Percentiles rank a stretch among this genome's conserved stretches.
Evolutionary conservation across 2,888 invertebrate genomes (phyloP).

Genomic region (Folsomia candida): DNA sequence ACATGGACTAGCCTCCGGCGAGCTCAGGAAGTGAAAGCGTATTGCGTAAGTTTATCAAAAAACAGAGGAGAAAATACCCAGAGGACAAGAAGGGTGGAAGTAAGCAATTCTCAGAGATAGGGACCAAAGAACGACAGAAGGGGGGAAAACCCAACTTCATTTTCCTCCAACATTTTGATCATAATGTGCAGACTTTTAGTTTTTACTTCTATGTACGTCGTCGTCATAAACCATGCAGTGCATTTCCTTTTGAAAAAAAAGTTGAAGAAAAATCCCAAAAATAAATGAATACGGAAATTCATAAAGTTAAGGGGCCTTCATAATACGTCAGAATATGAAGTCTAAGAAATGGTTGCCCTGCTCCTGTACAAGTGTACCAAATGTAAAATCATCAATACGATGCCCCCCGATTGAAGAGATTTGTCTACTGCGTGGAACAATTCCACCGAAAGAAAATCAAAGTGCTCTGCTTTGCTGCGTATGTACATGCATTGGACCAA

Average conservation of each 20-base stretch:
- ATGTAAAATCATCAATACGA: too few relatives aligned
- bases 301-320: not conserved
- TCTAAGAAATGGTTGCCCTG: too few relatives aligned
- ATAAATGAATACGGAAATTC: not conserved
- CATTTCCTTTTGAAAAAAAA: not conserved
- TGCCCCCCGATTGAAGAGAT: too few relatives aligned
- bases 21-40: not conserved
- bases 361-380: too few relatives aligned
- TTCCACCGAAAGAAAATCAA: too few relatives aligned
- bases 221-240: not conserved
- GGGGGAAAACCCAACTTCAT: not conserved
- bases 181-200: not conserved
- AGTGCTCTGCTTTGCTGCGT: too few relatives aligned
- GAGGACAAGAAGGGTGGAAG: constrained; percentile 15
- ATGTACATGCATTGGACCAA: too few relatives aligned
- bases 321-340: too few relatives aligned
- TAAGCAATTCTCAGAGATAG: not conserved
- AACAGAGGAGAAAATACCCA: constrained; percentile 7
- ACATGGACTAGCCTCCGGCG: not conserved
- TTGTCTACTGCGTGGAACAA: too few relatives aligned
- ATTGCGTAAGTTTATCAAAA: constrained; percentile 9
- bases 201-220: not conserved
- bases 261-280: too few relatives aligned
- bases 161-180: not conserved
- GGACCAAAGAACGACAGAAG: not conserved